Evolutionary conservation across 2,888 invertebrate genomes (phyloP).

Genomic region (Heterodera filipjevi): DNA sequence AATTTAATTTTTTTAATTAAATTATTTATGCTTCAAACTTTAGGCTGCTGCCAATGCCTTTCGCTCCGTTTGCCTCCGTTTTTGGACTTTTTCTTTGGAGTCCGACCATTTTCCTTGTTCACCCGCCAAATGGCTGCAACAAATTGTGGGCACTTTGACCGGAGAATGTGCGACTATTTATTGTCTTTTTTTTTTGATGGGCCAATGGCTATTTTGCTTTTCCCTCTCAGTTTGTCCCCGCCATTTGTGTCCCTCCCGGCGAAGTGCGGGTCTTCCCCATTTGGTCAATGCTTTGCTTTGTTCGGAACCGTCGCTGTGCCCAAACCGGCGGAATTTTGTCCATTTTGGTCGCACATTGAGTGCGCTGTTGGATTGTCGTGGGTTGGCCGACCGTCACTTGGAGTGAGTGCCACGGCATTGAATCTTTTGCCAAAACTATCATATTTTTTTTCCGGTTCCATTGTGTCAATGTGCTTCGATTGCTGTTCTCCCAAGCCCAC

Average conservation of each 20-base stretch:
- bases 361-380: slow-evolving; percentile 40
- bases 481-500: slow-evolving; percentile 78
- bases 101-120: slow-evolving; percentile 12
- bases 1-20: slow-evolving; percentile 78
- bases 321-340: not conserved
- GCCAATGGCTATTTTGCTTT: no score
- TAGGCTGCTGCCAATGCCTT: slow-evolving; percentile 26
- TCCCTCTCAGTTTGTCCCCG: slow-evolving; percentile 38
- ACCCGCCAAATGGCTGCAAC: slow-evolving; percentile 66
- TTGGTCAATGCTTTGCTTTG: slow-evolving; percentile 76
- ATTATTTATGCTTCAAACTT: no score
- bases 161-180: no score
- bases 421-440: not conserved
- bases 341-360: slow-evolving; percentile 28
- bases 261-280: slow-evolving; percentile 92
- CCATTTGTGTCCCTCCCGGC: slow-evolving; percentile 78
- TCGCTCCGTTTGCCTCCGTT: slow-evolving; percentile 5
- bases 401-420: slow-evolving; percentile 33
- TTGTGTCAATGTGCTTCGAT: slow-evolving; percentile 83
- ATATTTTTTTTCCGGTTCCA: slow-evolving; percentile 70
- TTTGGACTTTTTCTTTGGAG: not conserved
- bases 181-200: no score
- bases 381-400: slow-evolving; percentile 25
- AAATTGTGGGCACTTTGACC: slow-evolving; percentile 65
- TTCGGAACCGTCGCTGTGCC: slow-evolving; percentile 47